phyloP scores from a whole-genome alignment of 37 sponge, comb jelly and placozoan species.

The Mnemiopsis leidyi region DNA sequence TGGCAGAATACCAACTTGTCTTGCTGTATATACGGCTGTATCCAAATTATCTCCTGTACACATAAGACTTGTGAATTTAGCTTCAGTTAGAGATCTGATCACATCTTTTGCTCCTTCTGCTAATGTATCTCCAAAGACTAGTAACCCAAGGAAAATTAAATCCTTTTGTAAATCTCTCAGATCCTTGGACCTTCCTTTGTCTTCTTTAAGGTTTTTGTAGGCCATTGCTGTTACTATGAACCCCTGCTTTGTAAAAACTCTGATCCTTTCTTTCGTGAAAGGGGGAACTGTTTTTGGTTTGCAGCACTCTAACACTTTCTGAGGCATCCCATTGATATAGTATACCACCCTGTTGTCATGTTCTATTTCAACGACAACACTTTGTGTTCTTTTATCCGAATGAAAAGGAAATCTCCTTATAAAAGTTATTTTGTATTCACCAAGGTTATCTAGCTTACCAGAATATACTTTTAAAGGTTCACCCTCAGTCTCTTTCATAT shows the following conservation, averaged over 20 bases:
- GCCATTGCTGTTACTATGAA: not conserved
- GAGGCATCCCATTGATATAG: not conserved
- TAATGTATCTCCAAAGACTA: not conserved
- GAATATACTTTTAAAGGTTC: not conserved
- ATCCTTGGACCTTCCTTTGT: not conserved
- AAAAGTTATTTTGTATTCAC: not conserved
- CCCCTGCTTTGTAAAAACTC: not conserved
- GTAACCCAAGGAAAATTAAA: not conserved
- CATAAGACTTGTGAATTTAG: not conserved
- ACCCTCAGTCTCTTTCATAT: not conserved
- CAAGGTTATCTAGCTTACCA: not conserved
- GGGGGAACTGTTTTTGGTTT: not conserved
- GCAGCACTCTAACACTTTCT: not conserved
- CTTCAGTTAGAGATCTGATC: not conserved
- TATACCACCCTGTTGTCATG: not conserved
- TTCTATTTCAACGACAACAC: not conserved
- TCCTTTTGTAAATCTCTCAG: not conserved
- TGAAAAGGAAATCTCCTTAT: not conserved
- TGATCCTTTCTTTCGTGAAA: not conserved
- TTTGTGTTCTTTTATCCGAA: not conserved
- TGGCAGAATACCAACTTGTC: not conserved
- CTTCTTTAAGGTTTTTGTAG: not conserved
- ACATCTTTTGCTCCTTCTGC: conserved; percentile 18
- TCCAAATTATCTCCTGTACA: conserved; percentile 1
- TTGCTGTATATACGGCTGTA: not conserved